Conservation (phyloP, 2,113 vertebrate species). For the Brevimyrus niger region DNA sequence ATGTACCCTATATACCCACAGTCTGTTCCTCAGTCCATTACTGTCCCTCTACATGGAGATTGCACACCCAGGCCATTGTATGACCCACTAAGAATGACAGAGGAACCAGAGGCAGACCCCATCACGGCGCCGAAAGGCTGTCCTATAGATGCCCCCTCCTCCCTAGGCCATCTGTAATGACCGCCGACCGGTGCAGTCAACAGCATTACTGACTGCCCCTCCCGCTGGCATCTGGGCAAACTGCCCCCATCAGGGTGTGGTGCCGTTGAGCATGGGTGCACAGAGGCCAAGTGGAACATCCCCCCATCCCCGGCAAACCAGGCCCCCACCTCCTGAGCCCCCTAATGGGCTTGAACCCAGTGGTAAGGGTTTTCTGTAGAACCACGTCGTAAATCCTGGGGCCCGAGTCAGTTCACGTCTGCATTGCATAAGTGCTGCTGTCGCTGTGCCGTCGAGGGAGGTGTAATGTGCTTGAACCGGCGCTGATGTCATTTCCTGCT, state of each 20-base stretch:
- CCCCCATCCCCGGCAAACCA: neutral
- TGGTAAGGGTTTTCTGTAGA: neutral
- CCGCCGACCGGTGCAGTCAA: neutral
- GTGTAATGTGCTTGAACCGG: neutral
- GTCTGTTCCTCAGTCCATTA: neutral
- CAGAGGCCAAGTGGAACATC: neutral
- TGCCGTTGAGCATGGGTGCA: neutral
- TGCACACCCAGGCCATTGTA: neutral
- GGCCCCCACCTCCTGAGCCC: neutral
- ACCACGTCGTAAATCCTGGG: conserved; percentile 2
- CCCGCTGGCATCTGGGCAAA: neutral
- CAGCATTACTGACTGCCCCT: neutral
- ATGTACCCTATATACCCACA: neutral
- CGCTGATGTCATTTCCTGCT: conserved; percentile 16
- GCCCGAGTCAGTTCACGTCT: neutral
- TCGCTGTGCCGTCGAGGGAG: neutral
- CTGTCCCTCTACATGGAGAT: neutral
- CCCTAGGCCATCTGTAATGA: neutral
- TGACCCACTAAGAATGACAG: neutral
- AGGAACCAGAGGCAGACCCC: neutral
- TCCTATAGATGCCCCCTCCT: neutral
- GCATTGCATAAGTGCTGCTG: neutral
- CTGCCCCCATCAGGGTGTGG: neutral
- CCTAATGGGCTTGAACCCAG: neutral
- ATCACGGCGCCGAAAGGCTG: neutral